Evolutionary conservation across 2,888 invertebrate genomes (phyloP), one percentile per base, ranked within the genome.

Genomic region (Agrochola lota): DNA sequence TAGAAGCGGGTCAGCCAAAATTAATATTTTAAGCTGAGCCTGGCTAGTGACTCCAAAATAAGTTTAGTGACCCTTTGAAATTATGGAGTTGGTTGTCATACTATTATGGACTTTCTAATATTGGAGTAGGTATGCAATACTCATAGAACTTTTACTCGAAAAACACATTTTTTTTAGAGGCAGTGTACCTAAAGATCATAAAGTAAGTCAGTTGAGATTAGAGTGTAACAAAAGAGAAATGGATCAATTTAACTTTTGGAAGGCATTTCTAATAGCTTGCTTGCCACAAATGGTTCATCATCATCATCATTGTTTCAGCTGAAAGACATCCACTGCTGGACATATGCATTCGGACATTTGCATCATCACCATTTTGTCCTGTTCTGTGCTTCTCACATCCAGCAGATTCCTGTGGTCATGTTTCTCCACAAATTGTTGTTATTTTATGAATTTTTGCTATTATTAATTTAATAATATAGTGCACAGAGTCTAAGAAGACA

Each of bases 31-130:
- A 23, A 35, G 17, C 26, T 84, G 40, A 68, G 49, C 63, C 30
- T 40, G 23, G 3, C 12, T 35, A 60, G 30, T 60, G 60, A 52
- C 40, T n/a, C 23, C 3, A 43, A 82, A 76, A 82, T 82, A n/a
- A 52, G 76, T 63, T 78, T 64, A 82, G 30, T 66, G 77, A 83
- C 57, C 5, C 64, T 77, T 66, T 83, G 3, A 52, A 52, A 35
- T 64, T 64, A 64, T n/a, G 12, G 26, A 15, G 64, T 69, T n/a
- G 59, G 4, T 20, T 26, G 35, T n/a, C n/a, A 78, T n/a, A 43
- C 3, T 26, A 26, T 64, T 35, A 26, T 17, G 1, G 9, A 72
- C 52, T 78, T 43, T 82, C 77, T 75, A 82, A 26, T 49, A 46
- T 63, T 78, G 8, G 1, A 17, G 35, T 23, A 80, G 11, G 66